Conservation (phyloP, 2,888 invertebrate species). For the Ennomos erosarius region DNA sequence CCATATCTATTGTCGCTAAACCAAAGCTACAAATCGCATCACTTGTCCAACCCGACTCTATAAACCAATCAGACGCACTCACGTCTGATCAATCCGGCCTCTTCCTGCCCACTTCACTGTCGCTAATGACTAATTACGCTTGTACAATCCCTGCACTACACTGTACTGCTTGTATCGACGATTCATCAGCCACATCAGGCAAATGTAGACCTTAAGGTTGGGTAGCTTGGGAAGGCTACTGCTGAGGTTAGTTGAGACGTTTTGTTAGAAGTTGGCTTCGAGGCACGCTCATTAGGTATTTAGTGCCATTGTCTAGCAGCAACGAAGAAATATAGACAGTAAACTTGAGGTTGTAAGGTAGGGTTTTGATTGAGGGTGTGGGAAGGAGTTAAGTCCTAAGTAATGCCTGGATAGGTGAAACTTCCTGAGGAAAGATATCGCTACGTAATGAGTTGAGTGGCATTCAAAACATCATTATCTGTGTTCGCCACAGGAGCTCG, state of each 20-base stretch:
- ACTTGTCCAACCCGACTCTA: conserved; percentile 28
- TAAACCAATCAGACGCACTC: conserved; percentile 63
- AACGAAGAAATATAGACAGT: conserved; percentile 38
- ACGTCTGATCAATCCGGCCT: conserved; percentile 73
- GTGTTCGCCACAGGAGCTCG: conserved; percentile 61
- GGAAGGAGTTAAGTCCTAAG: conserved; percentile 53
- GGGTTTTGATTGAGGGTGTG: conserved; percentile 23
- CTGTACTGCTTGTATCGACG: conserved; percentile 60
- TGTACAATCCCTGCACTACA: conserved; percentile 70
- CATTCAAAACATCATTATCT: conserved; percentile 80
- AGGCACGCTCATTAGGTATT: conserved; percentile 78
- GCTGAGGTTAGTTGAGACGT: conserved; percentile 57
- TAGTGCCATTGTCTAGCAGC: conserved; percentile 61
- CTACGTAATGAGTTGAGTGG: conserved; percentile 79
- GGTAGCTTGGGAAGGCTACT: conserved; percentile 11
- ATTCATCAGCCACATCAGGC: conserved; percentile 34
- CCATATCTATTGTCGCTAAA: conserved; percentile 5
- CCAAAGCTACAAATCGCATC: conserved; percentile 36
- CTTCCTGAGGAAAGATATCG: conserved; percentile 77
- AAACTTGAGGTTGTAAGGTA: conserved; percentile 31
- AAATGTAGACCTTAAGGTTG: conserved; percentile 49
- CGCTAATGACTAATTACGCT: conserved; percentile 82
- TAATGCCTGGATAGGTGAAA: conserved; percentile 57
- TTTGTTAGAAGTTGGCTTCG: conserved; percentile 52
- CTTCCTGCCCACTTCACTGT: conserved; percentile 75